Base-by-base conservation (phyloP, 2,797 vertebrate genomes). In the Enoplosus armatus region DNA sequence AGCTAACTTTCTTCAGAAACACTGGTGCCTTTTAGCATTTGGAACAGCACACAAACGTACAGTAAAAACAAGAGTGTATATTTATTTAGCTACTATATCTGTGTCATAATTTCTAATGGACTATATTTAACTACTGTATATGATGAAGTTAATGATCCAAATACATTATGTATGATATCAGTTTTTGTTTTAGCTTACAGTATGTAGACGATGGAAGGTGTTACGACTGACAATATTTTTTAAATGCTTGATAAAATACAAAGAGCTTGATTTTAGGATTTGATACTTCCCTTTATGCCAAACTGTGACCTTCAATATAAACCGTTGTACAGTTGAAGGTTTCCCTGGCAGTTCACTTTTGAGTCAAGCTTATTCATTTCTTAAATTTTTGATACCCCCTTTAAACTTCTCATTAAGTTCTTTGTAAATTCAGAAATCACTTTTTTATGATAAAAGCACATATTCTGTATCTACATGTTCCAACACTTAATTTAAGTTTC, bases 31-130 rank as follows among this genome's bases (percentile, higher is more conserved):
- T 90, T 84, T 67, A 73, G 64, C 37, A 66, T 71, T 79, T 72
- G 70, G 61, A 75, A 65, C 53, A 84, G 76, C 66, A 80, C 76
- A 79, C 33, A 83, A 54, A 83, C 27, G 67, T 59, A 79, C 20
- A 50, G 37, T 62, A 56, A 66, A 79, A 75, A 76, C 66, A 80
- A 64, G 72, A 86, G 45, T 85, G 59, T 89, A 79, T 94, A 93
- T 95, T 94, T 94, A 93, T 94, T 93, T 87, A 87, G 85, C 59
- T 84, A 78, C 60, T 86, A 51, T 84, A 87, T 72, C 37, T 79
- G 29, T 84, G 41, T 83, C 89, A 80, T 83, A 82, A 91, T 85
- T 90, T 88, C 41, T 82, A 83, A 89, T 89, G 31, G 47, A 73
- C 31, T 86, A 65, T 90, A 89, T 92, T 91, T 90, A 91, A 91